A percentile compares a stretch with the other conserved stretches of the same genome.
Conservation (phyloP, 2,888 invertebrate genomes). For the Philonicus albiceps region DNA sequence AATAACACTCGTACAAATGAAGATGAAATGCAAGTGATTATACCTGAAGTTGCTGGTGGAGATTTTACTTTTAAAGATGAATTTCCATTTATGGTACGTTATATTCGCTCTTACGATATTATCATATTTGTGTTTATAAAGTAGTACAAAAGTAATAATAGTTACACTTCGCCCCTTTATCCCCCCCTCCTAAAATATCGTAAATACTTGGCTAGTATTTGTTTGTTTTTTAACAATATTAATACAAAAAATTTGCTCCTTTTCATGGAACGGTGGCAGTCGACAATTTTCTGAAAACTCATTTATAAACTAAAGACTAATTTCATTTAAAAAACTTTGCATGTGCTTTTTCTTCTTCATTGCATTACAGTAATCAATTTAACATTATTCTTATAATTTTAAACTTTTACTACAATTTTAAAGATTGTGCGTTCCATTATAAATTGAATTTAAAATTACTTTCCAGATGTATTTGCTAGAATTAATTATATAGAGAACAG, state of each 20-base stretch:
- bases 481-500: background rate
- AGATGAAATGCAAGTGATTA: background rate
- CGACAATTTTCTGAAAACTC: background rate
- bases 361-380: background rate
- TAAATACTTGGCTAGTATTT: too few species aligned
- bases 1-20: background rate
- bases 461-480: background rate
- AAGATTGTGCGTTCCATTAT: background rate
- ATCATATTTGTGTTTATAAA: too few species aligned
- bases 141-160: too few species aligned
- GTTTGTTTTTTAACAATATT: background rate
- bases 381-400: background rate
- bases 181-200: too few species aligned
- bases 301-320: background rate
- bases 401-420: background rate
- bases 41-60: background rate
- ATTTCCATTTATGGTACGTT: background rate
- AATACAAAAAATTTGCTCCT: background rate
- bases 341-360: background rate
- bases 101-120: too few species aligned
- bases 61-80: background rate
- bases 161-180: too few species aligned
- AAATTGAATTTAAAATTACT: background rate
- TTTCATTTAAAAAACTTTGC: background rate
- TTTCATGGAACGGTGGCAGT: background rate